Conservation (phyloP, 2,888 invertebrate species). For the Lomographa bimaculata region DNA sequence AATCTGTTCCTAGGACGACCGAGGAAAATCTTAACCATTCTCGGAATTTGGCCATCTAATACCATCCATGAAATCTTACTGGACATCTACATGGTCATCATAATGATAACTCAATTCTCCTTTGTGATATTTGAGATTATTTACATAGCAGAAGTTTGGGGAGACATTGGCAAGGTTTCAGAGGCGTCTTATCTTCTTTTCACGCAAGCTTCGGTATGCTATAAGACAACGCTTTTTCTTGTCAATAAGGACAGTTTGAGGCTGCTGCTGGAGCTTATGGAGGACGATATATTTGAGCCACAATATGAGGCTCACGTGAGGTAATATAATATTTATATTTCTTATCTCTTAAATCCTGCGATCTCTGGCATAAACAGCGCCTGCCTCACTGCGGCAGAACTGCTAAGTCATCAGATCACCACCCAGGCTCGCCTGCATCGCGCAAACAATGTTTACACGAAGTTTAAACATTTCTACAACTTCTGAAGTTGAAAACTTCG, state of each 20-base stretch:
- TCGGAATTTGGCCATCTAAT: conserved; percentile 60
- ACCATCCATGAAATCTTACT: conserved; percentile 40
- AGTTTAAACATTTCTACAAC: no score
- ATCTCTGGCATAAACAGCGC: no score
- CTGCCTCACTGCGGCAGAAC: no score
- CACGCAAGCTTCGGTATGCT: conserved; percentile 67
- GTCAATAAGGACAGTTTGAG: conserved; percentile 49
- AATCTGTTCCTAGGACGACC: conserved; percentile 52
- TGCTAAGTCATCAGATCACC: no score
- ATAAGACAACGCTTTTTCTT: conserved; percentile 61
- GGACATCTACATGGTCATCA: conserved; percentile 45
- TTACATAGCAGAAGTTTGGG: conserved; percentile 62
- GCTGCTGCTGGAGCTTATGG: conserved; percentile 51
- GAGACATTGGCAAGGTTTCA: conserved; percentile 62
- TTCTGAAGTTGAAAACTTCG: no score
- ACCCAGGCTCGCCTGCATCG: no score
- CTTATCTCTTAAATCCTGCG: no score
- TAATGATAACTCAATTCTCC: conserved; percentile 57
- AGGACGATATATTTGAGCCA: conserved; percentile 48
- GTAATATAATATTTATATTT: conserved; percentile 40
- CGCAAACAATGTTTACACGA: no score
- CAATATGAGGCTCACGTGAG: conserved; percentile 49
- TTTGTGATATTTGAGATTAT: conserved; percentile 64
- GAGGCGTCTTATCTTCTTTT: conserved; percentile 67
- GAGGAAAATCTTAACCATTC: conserved; percentile 47